These are phyloP conservation scores for Siniperca obscura DNA, from an alignment of 2,797 vertebrate species.

Conservation along the genomic window DNA sequence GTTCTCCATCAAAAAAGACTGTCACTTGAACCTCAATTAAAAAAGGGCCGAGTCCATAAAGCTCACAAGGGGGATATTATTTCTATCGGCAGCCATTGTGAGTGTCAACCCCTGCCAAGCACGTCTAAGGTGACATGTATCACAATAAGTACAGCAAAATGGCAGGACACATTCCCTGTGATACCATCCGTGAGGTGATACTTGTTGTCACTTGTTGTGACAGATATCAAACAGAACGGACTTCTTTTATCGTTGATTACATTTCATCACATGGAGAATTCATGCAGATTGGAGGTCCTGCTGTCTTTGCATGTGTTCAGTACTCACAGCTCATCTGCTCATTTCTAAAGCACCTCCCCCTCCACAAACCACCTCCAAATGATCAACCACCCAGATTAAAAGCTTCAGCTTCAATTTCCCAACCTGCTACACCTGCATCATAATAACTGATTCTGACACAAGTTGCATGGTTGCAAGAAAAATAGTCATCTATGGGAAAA, in stretches of 20 bases:
- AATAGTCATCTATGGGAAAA: neutral
- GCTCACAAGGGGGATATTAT: slow-evolving; percentile 65
- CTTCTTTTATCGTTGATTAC: slow-evolving; percentile 59
- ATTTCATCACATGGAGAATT: slow-evolving; percentile 53
- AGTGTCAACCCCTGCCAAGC: slow-evolving; percentile 46
- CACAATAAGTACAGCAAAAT: slow-evolving; percentile 62
- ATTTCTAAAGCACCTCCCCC: slow-evolving; percentile 35
- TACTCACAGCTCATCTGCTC: slow-evolving; percentile 57
- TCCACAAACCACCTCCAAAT: slow-evolving; percentile 29
- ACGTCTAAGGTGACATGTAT: slow-evolving; percentile 60
- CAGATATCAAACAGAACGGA: slow-evolving; percentile 62
- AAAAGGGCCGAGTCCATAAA: slow-evolving; percentile 57
- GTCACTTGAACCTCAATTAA: slow-evolving; percentile 74
- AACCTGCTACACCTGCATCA: neutral
- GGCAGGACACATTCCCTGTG: slow-evolving; percentile 57
- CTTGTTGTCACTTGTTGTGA: slow-evolving; percentile 72
- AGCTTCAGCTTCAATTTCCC: slow-evolving; percentile 1
- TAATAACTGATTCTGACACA: neutral
- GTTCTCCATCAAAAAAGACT: slow-evolving; percentile 74
- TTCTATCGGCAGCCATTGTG: slow-evolving; percentile 64
- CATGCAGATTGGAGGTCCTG: slow-evolving; percentile 22
- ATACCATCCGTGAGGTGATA: slow-evolving; percentile 50
- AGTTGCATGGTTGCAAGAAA: neutral
- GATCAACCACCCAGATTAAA: slow-evolving; percentile 22
- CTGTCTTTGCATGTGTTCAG: slow-evolving; percentile 61